These are phyloP conservation scores for Drosophila sechellia DNA, from an alignment of 1,140 invertebrate genomes.

Conservation along the genomic window DNA sequence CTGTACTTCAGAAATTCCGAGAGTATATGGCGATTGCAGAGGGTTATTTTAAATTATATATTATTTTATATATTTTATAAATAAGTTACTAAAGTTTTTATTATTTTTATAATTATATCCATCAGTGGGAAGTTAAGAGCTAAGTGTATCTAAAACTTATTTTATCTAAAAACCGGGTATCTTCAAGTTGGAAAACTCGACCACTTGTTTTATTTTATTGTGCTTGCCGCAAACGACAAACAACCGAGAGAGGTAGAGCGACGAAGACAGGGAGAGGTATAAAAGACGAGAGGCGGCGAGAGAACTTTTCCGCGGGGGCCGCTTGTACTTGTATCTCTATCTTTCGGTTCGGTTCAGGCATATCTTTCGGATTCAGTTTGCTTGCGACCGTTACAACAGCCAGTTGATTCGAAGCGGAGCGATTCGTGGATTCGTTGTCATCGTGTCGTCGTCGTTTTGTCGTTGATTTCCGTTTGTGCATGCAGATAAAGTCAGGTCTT, in stretches of 20 bases:
- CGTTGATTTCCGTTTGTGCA: constrained; percentile 63
- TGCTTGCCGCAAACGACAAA: constrained; percentile 27
- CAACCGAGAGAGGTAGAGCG: background rate
- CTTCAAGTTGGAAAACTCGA: constrained; percentile 10
- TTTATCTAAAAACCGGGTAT: constrained; percentile 11
- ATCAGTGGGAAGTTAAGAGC: too few relatives aligned
- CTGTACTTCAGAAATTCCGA: background rate
- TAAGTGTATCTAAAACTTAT: background rate
- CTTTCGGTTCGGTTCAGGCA: constrained; percentile 18
- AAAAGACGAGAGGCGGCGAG: constrained; percentile 7
- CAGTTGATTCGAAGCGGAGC: constrained; percentile 60
- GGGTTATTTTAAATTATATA: background rate
- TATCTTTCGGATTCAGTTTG: constrained; percentile 56
- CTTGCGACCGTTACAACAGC: constrained; percentile 70
- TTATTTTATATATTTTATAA: background rate
- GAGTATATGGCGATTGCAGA: background rate
- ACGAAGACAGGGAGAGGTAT: background rate
- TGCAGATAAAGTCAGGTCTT: constrained; percentile 33
- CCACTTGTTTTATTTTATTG: constrained; percentile 28
- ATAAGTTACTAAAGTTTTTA: background rate
- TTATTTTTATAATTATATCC: too few relatives aligned
- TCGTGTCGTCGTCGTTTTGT: constrained; percentile 45
- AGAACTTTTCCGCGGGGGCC: constrained; percentile 23
- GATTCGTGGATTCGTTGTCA: constrained; percentile 59
- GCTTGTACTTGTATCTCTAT: constrained; percentile 31